phyloP scores from a whole-genome alignment of 2,888 invertebrate genomes.

The Geotrupes spiniger region DNA sequence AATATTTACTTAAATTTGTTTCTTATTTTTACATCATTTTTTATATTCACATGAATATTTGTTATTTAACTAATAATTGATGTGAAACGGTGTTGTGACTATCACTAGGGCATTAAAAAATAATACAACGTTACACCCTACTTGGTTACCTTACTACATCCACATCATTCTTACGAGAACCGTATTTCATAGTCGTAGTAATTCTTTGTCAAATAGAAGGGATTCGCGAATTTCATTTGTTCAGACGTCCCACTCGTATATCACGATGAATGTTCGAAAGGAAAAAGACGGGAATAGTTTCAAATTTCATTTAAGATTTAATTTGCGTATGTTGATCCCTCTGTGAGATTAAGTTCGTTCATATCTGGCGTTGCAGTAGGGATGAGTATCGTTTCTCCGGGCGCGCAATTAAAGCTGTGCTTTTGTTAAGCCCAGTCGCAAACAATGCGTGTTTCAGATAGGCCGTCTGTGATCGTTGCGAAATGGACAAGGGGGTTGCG shows the following conservation, averaged over 20 bases:
- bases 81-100: no score
- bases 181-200: no score
- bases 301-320: constrained; percentile 53
- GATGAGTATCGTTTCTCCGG: constrained; percentile 16
- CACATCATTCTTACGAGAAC: no score
- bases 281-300: constrained; percentile 44
- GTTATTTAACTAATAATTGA: no score
- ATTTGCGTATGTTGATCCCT: constrained; percentile 49
- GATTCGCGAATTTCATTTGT: neutral
- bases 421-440: constrained; percentile 47
- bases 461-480: constrained; percentile 40
- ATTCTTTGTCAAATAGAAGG: no score
- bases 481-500: constrained; percentile 40
- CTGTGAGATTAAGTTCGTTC: constrained; percentile 37
- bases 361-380: constrained; percentile 15
- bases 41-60: no score
- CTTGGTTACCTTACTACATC: no score
- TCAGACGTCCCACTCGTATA: neutral
- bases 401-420: constrained; percentile 46
- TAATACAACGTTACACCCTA: no score
- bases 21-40: no score
- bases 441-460: constrained; percentile 45
- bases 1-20: no score
- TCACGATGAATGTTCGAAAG: constrained; percentile 2
- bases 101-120: no score